Evolutionary conservation across 2,888 invertebrate genomes (phyloP), one percentile per base, ranked within the genome.

Genomic region (Polyploca ridens): DNA sequence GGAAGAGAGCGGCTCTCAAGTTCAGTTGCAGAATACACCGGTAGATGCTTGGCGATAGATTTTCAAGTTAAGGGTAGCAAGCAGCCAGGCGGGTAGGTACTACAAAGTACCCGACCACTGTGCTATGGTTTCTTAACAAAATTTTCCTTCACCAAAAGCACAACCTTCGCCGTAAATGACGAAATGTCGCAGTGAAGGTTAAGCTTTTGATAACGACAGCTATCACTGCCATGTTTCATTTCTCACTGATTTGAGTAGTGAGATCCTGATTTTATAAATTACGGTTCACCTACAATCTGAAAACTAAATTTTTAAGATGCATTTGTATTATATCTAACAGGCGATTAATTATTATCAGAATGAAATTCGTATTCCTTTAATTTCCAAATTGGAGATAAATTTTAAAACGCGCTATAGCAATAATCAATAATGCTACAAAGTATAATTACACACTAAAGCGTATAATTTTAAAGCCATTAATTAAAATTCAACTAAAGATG

Each of bases 401-500:
- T 68, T 71, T 80, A 76, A 82, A 78, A 80, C 84, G 83, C 78
- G 54, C 87, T 89, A 91, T 90, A 89, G 89, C 82, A 90, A 92
- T 90, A 91, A 91, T 92, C 88, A 88, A 85, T 87, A 86, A 84
- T 84, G 84, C 79, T 78, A 83, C 83, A 84, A 83, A 82, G 79
- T 82, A 88, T 93, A 91, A 94, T 93, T 90, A 92, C 84, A 89
- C 77, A 81, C 82, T 78, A 80, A 84, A 83, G 81, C 86, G 76
- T 92, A 91, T 93, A 92, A 93, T 93, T 92, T 90, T 77, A 79
- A 82, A 89, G 86, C 87, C 87, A 91, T 92, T 90, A 86, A 94
- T 93, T 93, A 91, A 90, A 91, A 91, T 90, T 91, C 91, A 93
- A 92, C 90, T 90, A 88, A 91, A 91, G 85, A 90, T 86, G 90